phyloP scores from a whole-genome alignment of 1,140 invertebrate species.

The Palaemon carinicauda region DNA sequence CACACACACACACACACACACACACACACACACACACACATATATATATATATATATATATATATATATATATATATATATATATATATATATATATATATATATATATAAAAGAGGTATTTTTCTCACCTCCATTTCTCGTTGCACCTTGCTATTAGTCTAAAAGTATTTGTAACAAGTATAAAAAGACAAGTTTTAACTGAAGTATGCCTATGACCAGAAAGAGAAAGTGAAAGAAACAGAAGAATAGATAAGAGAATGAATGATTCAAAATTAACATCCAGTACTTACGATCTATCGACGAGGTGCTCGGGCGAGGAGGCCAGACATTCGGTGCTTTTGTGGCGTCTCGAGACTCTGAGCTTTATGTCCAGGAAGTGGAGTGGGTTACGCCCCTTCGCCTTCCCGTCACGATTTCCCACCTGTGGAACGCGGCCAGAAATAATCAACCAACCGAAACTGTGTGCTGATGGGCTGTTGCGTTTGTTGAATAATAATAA shows the following conservation, averaged over 20 bases:
- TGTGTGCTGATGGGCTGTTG: no score
- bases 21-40: conserved; percentile 9
- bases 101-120: no score
- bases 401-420: conserved; percentile 7
- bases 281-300: conserved; percentile 44
- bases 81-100: no score
- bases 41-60: no score
- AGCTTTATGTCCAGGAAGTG: conserved; percentile 50
- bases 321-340: conserved; percentile 35
- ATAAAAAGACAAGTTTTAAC: neutral
- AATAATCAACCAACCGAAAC: no score
- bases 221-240: neutral
- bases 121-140: no score
- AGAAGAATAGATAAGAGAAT: neutral
- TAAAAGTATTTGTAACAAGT: neutral
- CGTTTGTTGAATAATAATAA: no score
- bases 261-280: neutral
- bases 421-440: neutral
- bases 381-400: conserved; percentile 38
- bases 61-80: no score
- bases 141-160: no score
- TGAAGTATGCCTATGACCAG: neutral
- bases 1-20: conserved; percentile 18
- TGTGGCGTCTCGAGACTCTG: conserved; percentile 35
- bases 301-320: neutral